Conservation (phyloP, 2,888 invertebrate species). For the Agelastica alni region DNA sequence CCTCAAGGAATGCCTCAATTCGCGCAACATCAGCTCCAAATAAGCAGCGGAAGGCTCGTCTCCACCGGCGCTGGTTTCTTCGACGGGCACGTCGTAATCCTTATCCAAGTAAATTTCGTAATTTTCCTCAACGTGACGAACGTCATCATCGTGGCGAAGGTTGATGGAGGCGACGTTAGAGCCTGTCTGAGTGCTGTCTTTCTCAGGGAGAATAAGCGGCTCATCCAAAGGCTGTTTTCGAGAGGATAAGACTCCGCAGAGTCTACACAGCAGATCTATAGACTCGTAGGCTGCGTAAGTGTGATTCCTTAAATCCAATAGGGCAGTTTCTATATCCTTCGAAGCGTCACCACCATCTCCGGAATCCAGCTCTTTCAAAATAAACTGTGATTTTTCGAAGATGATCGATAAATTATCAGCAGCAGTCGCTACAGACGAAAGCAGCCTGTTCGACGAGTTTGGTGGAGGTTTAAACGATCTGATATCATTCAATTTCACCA, state of each 20-base stretch:
- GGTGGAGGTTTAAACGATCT: conserved; percentile 16
- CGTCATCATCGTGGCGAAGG: conserved; percentile 35
- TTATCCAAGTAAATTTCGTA: conserved; percentile 41
- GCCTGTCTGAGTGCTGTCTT: not conserved
- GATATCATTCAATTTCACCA: conserved; percentile 28
- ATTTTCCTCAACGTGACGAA: conserved; percentile 39
- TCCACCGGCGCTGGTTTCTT: not conserved
- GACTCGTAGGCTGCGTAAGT: conserved; percentile 43
- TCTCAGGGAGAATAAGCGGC: no score
- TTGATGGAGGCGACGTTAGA: not conserved
- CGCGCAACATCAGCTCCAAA: conserved; percentile 38
- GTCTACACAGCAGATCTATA: conserved; percentile 41
- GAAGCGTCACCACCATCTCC: conserved; percentile 11
- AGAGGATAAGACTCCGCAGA: conserved; percentile 40
- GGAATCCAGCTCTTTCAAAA: conserved; percentile 33
- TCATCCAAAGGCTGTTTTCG: conserved; percentile 7
- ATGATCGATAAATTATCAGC: conserved; percentile 40
- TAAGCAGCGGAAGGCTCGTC: conserved; percentile 32
- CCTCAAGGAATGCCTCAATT: conserved; percentile 39
- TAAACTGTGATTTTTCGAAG: conserved; percentile 37
- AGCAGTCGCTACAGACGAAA: conserved; percentile 34
- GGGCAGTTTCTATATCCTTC: conserved; percentile 26
- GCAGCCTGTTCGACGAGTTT: conserved; percentile 34
- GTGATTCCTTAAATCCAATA: conserved; percentile 39
- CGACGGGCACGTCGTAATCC: conserved; percentile 9